Base-by-base conservation (phyloP, 2,113 vertebrate species). In the Microcebus murinus region DNA sequence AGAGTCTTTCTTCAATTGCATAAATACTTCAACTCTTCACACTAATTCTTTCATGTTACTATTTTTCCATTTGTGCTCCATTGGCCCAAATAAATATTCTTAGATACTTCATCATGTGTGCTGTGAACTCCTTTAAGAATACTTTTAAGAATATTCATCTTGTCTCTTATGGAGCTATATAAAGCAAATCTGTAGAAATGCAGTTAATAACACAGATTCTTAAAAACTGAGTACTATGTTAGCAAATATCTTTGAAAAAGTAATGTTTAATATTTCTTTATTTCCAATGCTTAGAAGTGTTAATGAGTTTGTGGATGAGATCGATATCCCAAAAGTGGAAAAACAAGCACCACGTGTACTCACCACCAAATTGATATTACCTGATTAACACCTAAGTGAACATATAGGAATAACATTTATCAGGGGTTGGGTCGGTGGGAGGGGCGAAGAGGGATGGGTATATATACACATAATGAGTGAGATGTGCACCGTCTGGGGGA, bases 21-120 rank as follows among this genome's bases (percentile, higher is more conserved):
- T 10, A 1, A 15, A 36, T 14, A 9, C 7, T 31, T 50, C 17
- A 20, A 1, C 6, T 77, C 42, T 27, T 14, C 2, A 27, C 3
- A 36, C 3, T 68, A 25, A 61, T 45, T 61, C 31, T 70, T 48
- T 79, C 11, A 6, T 9, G 36, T 27, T 23, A 27, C 15, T n/a
- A 9, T 63, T 73, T 21, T 45, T 92, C 23, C 11, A 15, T 83
- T 77, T 92, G 45, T 11, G 6, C 10, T 55, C 27, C 14, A 70
- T 14, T 79, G 27, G 17, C 27, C 52, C 55, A 34, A 82, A 13
- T 42, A n/a, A 82, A 55, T 50, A 67, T 59, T 87, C 34, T 71
- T 83, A 48, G 23, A 52, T 48, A 36, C 20, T 73, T 70, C 27
- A 61, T 63, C 36, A 39, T 8, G 27, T 36, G 23, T 45, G n/a